Evolutionary conservation across 2,888 invertebrate species (phyloP).

Genomic region (Aphidius colemani): DNA sequence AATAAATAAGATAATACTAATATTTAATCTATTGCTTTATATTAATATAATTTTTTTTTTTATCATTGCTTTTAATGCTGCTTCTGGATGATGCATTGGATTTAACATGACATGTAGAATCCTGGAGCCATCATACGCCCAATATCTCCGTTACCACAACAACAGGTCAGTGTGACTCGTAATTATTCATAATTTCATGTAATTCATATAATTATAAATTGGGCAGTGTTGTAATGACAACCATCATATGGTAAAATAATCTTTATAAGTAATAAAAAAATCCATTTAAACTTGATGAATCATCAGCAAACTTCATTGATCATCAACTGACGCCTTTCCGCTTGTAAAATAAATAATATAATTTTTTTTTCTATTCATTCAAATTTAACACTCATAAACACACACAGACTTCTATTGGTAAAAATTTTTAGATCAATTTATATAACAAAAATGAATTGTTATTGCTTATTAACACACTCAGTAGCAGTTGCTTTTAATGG

Average conservation of each 20-base stretch:
- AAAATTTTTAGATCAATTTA: too few species aligned
- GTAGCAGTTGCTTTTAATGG: background rate
- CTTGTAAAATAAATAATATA: conserved; percentile 12
- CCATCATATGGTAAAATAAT: background rate
- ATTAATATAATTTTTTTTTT: conserved; percentile 6
- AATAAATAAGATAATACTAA: background rate
- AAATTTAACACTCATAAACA: too few species aligned
- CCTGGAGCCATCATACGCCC: conserved; percentile 44
- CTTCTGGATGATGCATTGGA: conserved; percentile 14
- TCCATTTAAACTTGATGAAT: background rate
- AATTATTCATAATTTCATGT: conserved; percentile 14
- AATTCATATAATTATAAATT: too few species aligned
- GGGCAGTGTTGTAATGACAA: too few species aligned
- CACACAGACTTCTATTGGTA: too few species aligned
- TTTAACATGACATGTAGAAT: conserved; percentile 34
- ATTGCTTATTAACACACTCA: too few species aligned
- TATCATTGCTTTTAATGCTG: background rate
- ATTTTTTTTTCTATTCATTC: background rate
- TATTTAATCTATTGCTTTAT: conserved; percentile 3
- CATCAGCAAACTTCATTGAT: background rate
- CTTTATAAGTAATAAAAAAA: background rate
- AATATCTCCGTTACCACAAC: conserved; percentile 40
- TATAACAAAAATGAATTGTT: too few species aligned
- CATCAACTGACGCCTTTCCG: conserved; percentile 30
- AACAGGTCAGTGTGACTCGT: conserved; percentile 49